A percentile compares a stretch with the other conserved stretches of the same genome.
These are phyloP conservation scores for Aldrovandia affinis DNA, from an alignment of 2,797 vertebrate species.

Conservation along the genomic window DNA sequence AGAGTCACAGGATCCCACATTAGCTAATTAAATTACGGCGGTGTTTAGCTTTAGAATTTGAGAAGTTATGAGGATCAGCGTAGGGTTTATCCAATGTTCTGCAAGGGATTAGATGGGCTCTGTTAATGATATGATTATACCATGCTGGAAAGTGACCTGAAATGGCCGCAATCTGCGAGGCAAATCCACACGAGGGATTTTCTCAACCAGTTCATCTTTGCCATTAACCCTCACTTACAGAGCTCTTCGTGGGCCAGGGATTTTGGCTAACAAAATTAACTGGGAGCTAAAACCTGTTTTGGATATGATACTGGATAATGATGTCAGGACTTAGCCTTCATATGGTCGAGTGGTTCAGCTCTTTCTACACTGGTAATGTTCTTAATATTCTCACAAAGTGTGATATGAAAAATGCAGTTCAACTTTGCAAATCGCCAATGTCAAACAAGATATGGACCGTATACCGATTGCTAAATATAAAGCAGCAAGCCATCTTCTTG, in stretches of 20 bases:
- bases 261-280: conserved; percentile 49
- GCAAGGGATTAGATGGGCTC: conserved; percentile 59
- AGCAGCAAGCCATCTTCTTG: background rate
- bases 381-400: background rate
- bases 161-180: conserved; percentile 59
- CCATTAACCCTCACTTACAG: conserved; percentile 55
- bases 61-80: conserved; percentile 69
- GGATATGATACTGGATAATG: background rate
- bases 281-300: conserved; percentile 58
- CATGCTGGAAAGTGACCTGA: conserved; percentile 60
- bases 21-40: conserved; percentile 74
- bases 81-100: conserved; percentile 73
- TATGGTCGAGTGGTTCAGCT: background rate
- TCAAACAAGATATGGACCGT: background rate
- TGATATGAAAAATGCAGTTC: background rate
- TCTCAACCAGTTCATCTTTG: conserved; percentile 45
- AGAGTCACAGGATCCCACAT: conserved; percentile 59
- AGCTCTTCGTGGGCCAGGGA: conserved; percentile 40
- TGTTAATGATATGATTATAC: conserved; percentile 75
- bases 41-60: conserved; percentile 67
- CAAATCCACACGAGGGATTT: conserved; percentile 54
- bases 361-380: background rate
- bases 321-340: background rate
- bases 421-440: background rate
- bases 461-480: too few species aligned